These are phyloP conservation scores for Eurytoma californica DNA, from an alignment of 2,888 invertebrate genomes.

Conservation along the genomic window DNA sequence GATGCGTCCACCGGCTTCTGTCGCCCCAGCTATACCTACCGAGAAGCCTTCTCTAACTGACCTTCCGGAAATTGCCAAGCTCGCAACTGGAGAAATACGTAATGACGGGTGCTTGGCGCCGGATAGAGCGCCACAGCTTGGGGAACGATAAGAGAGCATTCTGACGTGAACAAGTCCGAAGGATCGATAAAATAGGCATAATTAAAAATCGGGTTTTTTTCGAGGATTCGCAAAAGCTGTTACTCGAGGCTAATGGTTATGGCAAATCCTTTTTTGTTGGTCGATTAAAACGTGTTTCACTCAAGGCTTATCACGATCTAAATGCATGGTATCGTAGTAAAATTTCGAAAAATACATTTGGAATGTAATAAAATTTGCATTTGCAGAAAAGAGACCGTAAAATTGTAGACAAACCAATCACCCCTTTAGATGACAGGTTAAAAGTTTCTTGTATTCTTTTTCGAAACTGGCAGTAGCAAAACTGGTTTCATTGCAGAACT, in stretches of 20 bases:
- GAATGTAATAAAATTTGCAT: slow-evolving; percentile 16
- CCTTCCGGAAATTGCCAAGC: slow-evolving; percentile 39
- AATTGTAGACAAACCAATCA: no score
- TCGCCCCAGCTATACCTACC: slow-evolving; percentile 17
- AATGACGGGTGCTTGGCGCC: background rate
- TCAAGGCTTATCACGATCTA: slow-evolving; percentile 40
- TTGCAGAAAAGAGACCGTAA: background rate
- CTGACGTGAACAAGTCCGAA: slow-evolving; percentile 15
- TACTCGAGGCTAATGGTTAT: slow-evolving; percentile 35
- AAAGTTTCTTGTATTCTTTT: no score
- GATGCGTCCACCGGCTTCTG: slow-evolving; percentile 29
- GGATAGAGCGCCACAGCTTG: slow-evolving; percentile 14
- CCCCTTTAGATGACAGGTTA: no score
- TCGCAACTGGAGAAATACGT: background rate
- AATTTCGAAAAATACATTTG: slow-evolving; percentile 5
- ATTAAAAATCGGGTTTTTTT: slow-evolving; percentile 44
- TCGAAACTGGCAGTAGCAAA: no score
- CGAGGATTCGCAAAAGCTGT: slow-evolving; percentile 17
- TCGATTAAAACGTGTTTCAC: slow-evolving; percentile 25
- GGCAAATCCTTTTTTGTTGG: slow-evolving; percentile 3
- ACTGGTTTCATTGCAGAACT: no score
- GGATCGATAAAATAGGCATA: background rate
- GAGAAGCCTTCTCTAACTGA: slow-evolving; percentile 17
- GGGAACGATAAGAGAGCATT: slow-evolving; percentile 10
- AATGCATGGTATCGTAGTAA: slow-evolving; percentile 8